phyloP scores from a whole-genome alignment of 1,140 invertebrate genomes.

The Gonioctena quinquepunctata region DNA sequence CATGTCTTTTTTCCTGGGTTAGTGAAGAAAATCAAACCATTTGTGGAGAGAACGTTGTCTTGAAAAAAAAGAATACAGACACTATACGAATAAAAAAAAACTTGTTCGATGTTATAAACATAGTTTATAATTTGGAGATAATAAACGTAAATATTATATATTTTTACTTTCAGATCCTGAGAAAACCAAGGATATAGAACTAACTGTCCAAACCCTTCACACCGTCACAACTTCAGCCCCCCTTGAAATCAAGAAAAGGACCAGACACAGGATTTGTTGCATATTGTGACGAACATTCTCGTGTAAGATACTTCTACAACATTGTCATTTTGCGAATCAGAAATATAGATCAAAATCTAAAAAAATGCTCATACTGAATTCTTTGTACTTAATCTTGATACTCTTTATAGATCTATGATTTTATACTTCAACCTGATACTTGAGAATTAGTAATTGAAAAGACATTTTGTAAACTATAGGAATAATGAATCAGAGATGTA shows the following conservation, averaged over 20 bases:
- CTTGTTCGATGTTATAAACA: no score
- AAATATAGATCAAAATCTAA: neutral
- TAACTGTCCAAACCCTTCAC: slow-evolving; percentile 80
- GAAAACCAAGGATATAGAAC: slow-evolving; percentile 81
- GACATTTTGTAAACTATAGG: slow-evolving; percentile 1
- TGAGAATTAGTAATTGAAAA: neutral
- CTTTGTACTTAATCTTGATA: neutral
- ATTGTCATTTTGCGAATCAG: neutral
- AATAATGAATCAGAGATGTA: neutral
- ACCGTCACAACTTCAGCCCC: slow-evolving; percentile 41
- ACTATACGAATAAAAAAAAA: no score
- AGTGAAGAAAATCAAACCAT: no score
- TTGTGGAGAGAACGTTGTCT: no score
- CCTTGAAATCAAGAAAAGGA: slow-evolving; percentile 44
- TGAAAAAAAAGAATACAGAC: no score
- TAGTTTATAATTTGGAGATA: no score
- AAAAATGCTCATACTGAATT: neutral
- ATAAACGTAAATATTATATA: no score
- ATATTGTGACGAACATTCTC: slow-evolving; percentile 50
- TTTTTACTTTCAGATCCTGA: slow-evolving; percentile 59
- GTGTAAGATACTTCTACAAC: neutral
- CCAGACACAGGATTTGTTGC: slow-evolving; percentile 52
- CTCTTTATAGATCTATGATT: slow-evolving; percentile 1
- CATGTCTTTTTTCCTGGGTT: no score
- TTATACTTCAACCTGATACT: neutral